Evolutionary conservation across 2,797 vertebrate genomes (phyloP), one percentile per base, ranked within the genome.

Genomic region (Echiichthys vipera): DNA sequence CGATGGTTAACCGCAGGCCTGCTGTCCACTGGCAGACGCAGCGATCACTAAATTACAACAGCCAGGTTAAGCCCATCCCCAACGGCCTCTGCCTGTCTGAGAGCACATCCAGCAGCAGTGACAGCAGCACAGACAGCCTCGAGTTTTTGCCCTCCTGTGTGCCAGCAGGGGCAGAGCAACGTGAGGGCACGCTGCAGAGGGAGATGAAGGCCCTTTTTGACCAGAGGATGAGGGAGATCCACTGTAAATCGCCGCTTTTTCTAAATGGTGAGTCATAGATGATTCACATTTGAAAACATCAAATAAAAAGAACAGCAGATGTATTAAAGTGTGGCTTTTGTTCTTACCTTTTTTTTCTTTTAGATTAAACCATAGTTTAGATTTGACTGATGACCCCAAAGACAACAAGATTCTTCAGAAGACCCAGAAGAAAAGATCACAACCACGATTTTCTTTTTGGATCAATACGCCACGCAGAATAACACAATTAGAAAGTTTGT

Each of bases 151-250:
- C 89, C 47, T 78, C 65, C 74, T 36, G 71, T n/a, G 86, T 84
- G 74, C 85, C 94, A 15, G 93, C 92, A 54, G 89, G 88, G 49
- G 77, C 91, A 65, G 92, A 88, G 83, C 94, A 94, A 89, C 94
- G 87, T 32, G 95, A 93, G 47, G 97, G 98, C 85, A 97, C 97
- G 57, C 94, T 98, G 64, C 97, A 98, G 94, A 95, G 97, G 88
- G 97, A 99, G 94, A 97, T 98, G 97, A 97, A 96, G 46, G 95
- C 95, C 77, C 94, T 98, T 87, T 98, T 98, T 78, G 88, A 96
- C 80, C 95, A 97, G 94, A 98, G 96, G 91, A 93, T 99, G 94
- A 96, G 94, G 88, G 98, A 97, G 91, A 96, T 98, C 78, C 96
- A 94, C 88, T 98, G 96, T 90, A 95, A 96, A 91, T 97, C 97